Evolutionary conservation across 2,888 invertebrate genomes (phyloP), one percentile per base, ranked within the genome.

Genomic region (Cryptocephalus moraei): DNA sequence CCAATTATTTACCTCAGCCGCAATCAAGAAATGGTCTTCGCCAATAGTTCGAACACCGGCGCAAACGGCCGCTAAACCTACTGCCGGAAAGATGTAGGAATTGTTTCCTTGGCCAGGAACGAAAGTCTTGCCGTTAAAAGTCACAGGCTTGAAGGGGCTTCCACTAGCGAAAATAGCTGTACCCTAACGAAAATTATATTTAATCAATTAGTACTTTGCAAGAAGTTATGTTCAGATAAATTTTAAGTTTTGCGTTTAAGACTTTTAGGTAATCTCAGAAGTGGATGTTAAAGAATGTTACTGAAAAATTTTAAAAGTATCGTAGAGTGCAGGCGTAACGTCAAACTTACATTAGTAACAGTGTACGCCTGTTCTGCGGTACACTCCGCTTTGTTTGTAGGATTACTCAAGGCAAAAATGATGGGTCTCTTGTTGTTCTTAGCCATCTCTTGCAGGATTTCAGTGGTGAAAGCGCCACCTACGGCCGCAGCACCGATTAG

Each of bases 101-200:
- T 96, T 96, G 74, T 96, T 96, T 49, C 99, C 99, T 73, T 99
- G 99, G 0, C 99, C 99, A 0, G 99, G 94, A 62, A 82, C 73
- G 67, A 80, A 85, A 8, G 82, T 82, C 67, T 86, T 83, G 1
- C 91, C 92, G 55, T 88, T 82, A 49, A 84, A 76, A 45, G 77
- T 81, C 49, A 93, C 90, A 0, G 91, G 87, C 43, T 82, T 80
- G 73, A 99, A 99, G 10, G 99, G 99, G 31, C 94, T 95, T 14
- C 99, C 99, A 50, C 92, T 93, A 22, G 96, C 94, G 74, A 97
- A 99, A 51, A 99, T 79, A 45, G 86, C 89, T 51, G 80, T 83
- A 36, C 96, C 97, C 86, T 92, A 67, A 9, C 64, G 22, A 58
- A 31, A 40, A 45, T 33, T 40, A 42, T 33, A 11, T 9, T 32